Evolutionary conservation across 2,888 invertebrate genomes (phyloP), one percentile per base, ranked within the genome.

Genomic region (Scaptomyza caliginosa): DNA sequence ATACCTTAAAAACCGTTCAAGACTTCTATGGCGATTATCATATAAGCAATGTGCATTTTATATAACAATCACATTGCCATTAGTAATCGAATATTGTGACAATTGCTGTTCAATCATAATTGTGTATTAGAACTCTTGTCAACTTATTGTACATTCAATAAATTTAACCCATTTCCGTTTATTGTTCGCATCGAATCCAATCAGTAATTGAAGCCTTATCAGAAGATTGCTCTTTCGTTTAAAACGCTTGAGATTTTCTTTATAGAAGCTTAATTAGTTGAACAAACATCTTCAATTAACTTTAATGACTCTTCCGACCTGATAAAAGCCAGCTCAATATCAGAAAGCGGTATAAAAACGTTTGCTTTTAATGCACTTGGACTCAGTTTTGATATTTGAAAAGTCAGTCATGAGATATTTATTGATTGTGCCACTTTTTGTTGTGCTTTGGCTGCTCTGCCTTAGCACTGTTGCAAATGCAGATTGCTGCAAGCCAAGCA

Each of bases 401-500:
- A 11, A 11, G 11, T 11, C 28, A 1, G n/a, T 5, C 1, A 62
- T 67, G 58, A 45, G 64, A 32, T 30, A 40, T 3, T 1, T 8
- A 11, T 13, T 39, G 40, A 21, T 63, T 11, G 30, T 24, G 3
- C 6, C 21, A 1, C 7, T 52, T 0, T 17, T 13, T 4, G 7
- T 36, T 13, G 28, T 32, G 13, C 6, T 51, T 51, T 50, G 77
- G 58, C 56, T 77, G 0, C 10, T 51, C 3, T 50, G 49, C 17
- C 16, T 54, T 3, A 30, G 39, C 0, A 17, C 73, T 0, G 23
- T 16, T 13, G 13, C 57, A 16, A 36, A 21, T 1, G 79, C 65
- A 11, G 71, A 51, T 38, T 74, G 74, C 66, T 74, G 80, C 42
- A 67, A 48, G n/a, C 55, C 80, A 1, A 24, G 48, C 6, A 57